A percentile compares a stretch with the other conserved stretches of the same genome.
Evolutionary conservation across 1,140 invertebrate species (phyloP).

Genomic region (Microplitis demolitor): DNA sequence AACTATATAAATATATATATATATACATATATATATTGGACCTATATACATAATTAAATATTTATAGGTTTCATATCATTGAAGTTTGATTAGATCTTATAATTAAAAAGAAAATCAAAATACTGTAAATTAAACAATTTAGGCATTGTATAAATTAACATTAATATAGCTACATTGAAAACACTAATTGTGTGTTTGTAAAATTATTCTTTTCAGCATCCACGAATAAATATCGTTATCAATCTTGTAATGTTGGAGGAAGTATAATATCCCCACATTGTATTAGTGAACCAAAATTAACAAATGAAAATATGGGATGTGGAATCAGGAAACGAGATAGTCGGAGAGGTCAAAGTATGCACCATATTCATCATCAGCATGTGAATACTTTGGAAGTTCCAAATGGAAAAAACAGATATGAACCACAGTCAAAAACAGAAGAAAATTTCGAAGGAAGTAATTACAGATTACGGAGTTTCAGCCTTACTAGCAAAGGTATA

Average conservation of each 20-base stretch:
- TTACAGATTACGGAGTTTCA: conserved; percentile 85
- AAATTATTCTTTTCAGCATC: conserved; percentile 29
- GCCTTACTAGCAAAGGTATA: conserved; percentile 84
- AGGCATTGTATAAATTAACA: no score
- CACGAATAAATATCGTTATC: conserved; percentile 56
- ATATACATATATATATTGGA: no score
- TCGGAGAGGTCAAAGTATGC: conserved; percentile 62
- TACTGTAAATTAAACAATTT: no score
- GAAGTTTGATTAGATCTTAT: no score
- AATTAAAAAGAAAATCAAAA: no score
- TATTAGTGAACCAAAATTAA: conserved; percentile 65
- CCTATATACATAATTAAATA: no score
- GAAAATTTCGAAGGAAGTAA: conserved; percentile 78
- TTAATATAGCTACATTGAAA: no score
- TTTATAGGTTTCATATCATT: no score
- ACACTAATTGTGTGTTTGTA: no score
- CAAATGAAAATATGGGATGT: conserved; percentile 64
- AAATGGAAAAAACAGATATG: conserved; percentile 47
- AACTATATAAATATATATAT: no score
- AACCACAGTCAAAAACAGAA: conserved; percentile 42
- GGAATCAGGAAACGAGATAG: conserved; percentile 63
- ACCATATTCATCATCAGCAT: conserved; percentile 65
- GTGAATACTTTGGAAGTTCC: conserved; percentile 83
- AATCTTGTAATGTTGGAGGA: conserved; percentile 50
- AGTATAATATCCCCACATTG: conserved; percentile 59